Percentiles rank a stretch among this genome's conserved stretches.
Conservation (phyloP, 2,797 vertebrate genomes). For the Argya squamiceps region DNA sequence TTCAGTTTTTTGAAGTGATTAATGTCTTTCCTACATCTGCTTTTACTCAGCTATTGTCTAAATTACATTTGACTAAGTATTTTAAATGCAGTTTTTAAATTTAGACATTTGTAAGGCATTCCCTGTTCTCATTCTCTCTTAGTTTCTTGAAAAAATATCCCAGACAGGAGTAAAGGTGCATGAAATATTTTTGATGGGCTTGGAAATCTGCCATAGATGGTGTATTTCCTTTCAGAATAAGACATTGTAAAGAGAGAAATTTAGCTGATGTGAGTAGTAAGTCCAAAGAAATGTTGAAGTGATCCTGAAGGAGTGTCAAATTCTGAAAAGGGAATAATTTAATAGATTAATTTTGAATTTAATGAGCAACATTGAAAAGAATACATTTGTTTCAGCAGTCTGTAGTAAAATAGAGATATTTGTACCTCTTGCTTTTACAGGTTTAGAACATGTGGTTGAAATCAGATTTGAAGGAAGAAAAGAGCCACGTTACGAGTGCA, state of each 20-base stretch:
- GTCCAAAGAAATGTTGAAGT: neutral
- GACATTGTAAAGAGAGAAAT: neutral
- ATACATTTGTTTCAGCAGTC: neutral
- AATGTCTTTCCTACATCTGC: neutral
- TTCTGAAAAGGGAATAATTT: neutral
- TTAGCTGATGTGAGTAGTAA: neutral
- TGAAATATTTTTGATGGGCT: neutral
- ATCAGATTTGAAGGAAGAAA: conserved; percentile 51
- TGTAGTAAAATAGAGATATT: neutral
- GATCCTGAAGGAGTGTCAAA: neutral
- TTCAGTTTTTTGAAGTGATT: neutral
- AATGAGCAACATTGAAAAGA: neutral
- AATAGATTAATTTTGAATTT: neutral
- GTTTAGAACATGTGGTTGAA: conserved; percentile 64
- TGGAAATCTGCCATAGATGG: neutral
- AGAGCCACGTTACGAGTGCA: conserved; percentile 44
- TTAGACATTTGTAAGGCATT: neutral
- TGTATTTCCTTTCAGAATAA: neutral
- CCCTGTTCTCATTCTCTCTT: neutral
- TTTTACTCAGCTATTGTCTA: neutral
- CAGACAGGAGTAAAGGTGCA: neutral
- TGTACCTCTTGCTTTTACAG: conserved; percentile 1
- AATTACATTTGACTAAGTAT: neutral
- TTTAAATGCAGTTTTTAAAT: neutral
- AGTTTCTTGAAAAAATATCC: neutral